phyloP scores from a whole-genome alignment of 2,888 invertebrate genomes.

The Nephrotoma flavescens region DNA sequence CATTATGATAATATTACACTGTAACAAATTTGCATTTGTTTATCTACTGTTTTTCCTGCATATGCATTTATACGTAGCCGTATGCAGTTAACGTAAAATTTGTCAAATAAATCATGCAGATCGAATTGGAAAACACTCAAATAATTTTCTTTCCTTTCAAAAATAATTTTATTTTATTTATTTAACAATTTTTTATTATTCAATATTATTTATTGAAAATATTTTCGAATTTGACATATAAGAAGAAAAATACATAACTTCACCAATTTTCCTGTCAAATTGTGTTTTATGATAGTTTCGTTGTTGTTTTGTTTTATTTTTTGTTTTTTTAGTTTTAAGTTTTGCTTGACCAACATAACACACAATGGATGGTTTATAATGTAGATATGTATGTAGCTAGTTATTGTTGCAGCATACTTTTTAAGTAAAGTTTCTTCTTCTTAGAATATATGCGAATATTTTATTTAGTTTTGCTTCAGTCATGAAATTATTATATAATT shows the following conservation, averaged over 20 bases:
- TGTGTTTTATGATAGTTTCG: not conserved
- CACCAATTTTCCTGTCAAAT: constrained; percentile 3
- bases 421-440: not conserved
- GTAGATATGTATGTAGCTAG: not conserved
- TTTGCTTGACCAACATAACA: not conserved
- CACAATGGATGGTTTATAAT: not conserved
- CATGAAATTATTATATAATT: not conserved
- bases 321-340: not conserved
- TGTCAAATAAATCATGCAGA: not conserved
- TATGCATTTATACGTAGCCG: too few species aligned
- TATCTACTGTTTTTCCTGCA: too few species aligned
- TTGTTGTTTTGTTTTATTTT: not conserved
- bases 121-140: not conserved
- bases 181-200: not conserved
- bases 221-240: constrained; percentile 1
- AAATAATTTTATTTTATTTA: not conserved
- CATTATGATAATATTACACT: too few species aligned
- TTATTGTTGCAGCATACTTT: not conserved
- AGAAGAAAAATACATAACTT: not conserved
- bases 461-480: not conserved
- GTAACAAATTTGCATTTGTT: too few species aligned
- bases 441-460: not conserved
- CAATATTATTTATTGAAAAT: not conserved
- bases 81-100: not conserved
- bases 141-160: not conserved